phyloP scores from a whole-genome alignment of 1,140 invertebrate species.

The Heliconius hermathena region DNA sequence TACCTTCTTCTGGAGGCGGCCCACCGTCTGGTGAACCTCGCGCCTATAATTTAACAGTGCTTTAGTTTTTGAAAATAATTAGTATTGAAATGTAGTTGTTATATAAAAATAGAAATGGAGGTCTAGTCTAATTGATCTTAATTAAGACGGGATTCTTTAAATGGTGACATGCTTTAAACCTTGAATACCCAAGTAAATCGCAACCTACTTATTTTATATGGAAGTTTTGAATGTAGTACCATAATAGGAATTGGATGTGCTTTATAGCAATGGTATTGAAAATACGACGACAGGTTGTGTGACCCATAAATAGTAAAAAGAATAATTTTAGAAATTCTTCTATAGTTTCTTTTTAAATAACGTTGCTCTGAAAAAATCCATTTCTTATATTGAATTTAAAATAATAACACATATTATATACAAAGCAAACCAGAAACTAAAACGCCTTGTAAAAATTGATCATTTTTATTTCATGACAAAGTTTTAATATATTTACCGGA shows the following conservation, averaged over 20 bases:
- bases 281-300: not conserved
- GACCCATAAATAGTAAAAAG: not conserved
- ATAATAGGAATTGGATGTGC: not conserved
- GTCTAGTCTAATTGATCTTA: slow-evolving; percentile 7
- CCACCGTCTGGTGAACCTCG: slow-evolving; percentile 91
- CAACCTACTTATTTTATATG: slow-evolving; percentile 19
- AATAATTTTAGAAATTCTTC: not conserved
- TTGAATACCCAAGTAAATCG: slow-evolving; percentile 16
- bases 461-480: not conserved
- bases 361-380: not conserved
- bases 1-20: slow-evolving; percentile 86
- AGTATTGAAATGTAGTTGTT: not conserved
- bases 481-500: slow-evolving; percentile 54
- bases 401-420: too few species aligned
- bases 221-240: slow-evolving; percentile 10
- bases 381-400: too few species aligned
- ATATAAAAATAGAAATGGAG: slow-evolving; percentile 8
- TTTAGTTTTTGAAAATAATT: not conserved
- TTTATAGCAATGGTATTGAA: slow-evolving; percentile 9
- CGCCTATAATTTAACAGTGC: slow-evolving; percentile 49
- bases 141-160: slow-evolving; percentile 18
- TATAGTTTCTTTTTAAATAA: not conserved
- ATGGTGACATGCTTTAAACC: slow-evolving; percentile 7
- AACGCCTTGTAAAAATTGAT: too few species aligned
- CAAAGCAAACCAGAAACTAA: too few species aligned